These are phyloP conservation scores for Tragelaphus buxtoni DNA, from an alignment of 2,113 vertebrate species.

Conservation along the genomic window DNA sequence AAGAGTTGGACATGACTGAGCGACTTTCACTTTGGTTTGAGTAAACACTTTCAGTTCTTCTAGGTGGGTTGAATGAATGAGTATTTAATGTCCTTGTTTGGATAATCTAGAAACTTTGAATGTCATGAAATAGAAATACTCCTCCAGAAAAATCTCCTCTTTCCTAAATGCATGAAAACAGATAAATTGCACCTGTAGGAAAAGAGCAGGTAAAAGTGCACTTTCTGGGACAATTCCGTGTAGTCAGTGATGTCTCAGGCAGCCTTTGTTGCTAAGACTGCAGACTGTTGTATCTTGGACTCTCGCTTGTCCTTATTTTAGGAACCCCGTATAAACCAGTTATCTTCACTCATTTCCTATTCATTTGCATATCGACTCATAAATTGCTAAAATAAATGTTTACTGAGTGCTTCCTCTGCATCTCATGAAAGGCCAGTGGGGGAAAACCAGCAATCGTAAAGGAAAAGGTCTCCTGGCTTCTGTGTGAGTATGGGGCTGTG, in stretches of 20 bases:
- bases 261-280: neutral
- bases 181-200: neutral
- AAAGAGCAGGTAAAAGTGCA: neutral
- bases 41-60: neutral
- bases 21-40: neutral
- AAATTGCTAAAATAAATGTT: neutral
- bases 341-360: too few relatives aligned
- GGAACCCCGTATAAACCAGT: fast-evolving
- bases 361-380: fast-evolving
- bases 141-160: neutral
- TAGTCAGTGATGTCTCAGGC: neutral
- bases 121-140: neutral
- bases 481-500: fast-evolving
- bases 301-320: fast-evolving
- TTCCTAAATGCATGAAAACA: neutral
- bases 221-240: fast-evolving
- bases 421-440: neutral
- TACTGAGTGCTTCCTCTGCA: too few relatives aligned
- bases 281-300: neutral
- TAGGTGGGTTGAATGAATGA: neutral
- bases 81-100: neutral
- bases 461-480: fast-evolving
- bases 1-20: too few relatives aligned
- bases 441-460: neutral
- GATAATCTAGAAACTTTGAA: neutral